Percentiles rank a stretch among this genome's conserved stretches.
Evolutionary conservation across 2,888 invertebrate genomes (phyloP).

Genomic region (Bimastos eiseni): DNA sequence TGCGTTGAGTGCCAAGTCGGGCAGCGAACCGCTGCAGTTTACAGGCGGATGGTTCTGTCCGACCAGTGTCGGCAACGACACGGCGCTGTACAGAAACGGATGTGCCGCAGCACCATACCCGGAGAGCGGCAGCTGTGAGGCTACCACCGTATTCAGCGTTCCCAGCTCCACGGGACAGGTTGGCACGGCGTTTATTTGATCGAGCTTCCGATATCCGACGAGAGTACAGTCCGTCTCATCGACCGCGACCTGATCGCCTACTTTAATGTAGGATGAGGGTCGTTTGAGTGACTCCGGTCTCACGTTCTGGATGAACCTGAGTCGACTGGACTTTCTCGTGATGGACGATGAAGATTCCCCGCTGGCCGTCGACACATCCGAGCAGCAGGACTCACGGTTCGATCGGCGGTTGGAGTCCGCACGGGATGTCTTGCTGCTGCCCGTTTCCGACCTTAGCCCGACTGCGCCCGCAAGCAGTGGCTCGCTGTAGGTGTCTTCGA

Average conservation of each 20-base stretch:
- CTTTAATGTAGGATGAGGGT: slow-evolving; percentile 50
- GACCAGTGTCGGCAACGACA: slow-evolving; percentile 41
- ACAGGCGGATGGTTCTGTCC: slow-evolving; percentile 15
- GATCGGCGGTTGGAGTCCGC: not conserved
- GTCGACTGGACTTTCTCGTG: slow-evolving; percentile 27
- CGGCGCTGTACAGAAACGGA: slow-evolving; percentile 34
- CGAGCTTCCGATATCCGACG: slow-evolving; percentile 57
- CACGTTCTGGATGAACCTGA: slow-evolving; percentile 51
- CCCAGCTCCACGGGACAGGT: slow-evolving; percentile 50
- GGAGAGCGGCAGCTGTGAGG: not conserved
- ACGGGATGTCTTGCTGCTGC: slow-evolving; percentile 30
- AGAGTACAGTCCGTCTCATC: slow-evolving; percentile 47
- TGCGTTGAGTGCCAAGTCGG: slow-evolving; percentile 29
- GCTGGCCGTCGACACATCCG: slow-evolving; percentile 38
- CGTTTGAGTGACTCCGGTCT: slow-evolving; percentile 57
- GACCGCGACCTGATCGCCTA: slow-evolving; percentile 35
- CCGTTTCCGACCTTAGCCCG: slow-evolving; percentile 34
- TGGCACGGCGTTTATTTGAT: slow-evolving; percentile 34
- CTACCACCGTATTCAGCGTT: slow-evolving; percentile 52
- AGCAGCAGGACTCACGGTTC: slow-evolving; percentile 4
- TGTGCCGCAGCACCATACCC: slow-evolving; percentile 10
- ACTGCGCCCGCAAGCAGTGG: slow-evolving; percentile 28
- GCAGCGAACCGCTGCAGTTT: slow-evolving; percentile 38
- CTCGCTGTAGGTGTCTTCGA: slow-evolving; percentile 73
- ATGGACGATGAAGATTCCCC: slow-evolving; percentile 37